phyloP scores from a whole-genome alignment of 2,797 vertebrate genomes.

The Cynodonichthys magdalenae region DNA sequence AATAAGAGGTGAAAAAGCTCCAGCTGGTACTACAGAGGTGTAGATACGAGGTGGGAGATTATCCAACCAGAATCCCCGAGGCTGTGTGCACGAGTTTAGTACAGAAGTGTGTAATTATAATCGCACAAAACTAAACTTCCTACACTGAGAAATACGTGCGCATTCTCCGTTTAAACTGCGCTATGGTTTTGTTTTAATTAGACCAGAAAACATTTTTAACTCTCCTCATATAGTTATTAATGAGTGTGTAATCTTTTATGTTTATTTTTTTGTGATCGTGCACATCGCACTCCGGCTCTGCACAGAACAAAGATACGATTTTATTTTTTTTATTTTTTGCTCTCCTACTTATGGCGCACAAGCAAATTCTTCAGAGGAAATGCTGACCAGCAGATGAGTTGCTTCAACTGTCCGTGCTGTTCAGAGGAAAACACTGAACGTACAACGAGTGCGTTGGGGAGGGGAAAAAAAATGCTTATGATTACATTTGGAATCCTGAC shows the following conservation, averaged over 20 bases:
- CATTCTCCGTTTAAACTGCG: constrained; percentile 14
- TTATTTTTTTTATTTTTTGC: background rate
- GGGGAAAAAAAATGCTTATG: constrained; percentile 66
- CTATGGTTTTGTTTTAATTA: constrained; percentile 14
- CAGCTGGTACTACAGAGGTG: constrained; percentile 37
- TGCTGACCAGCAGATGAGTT: constrained; percentile 77
- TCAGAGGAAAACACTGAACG: constrained; percentile 58
- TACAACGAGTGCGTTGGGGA: constrained; percentile 50
- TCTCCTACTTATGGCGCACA: constrained; percentile 64
- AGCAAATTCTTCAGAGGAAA: constrained; percentile 74
- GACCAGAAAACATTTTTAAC: constrained; percentile 13
- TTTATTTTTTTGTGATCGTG: constrained; percentile 25
- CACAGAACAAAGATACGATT: constrained; percentile 48
- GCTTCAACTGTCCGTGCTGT: constrained; percentile 64
- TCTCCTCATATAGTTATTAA: constrained; percentile 46
- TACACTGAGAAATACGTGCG: constrained; percentile 16
- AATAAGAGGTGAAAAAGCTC: constrained; percentile 30
- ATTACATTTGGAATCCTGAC: constrained; percentile 72
- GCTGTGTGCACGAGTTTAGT: constrained; percentile 39
- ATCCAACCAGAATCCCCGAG: constrained; percentile 21
- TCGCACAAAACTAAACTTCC: constrained; percentile 28
- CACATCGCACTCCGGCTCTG: constrained; percentile 40
- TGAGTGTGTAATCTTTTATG: constrained; percentile 35
- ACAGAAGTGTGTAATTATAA: constrained; percentile 30
- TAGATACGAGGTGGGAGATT: constrained; percentile 25